Evolutionary conservation across 2,113 vertebrate species (phyloP).

Genomic region (Platichthys flesus): DNA sequence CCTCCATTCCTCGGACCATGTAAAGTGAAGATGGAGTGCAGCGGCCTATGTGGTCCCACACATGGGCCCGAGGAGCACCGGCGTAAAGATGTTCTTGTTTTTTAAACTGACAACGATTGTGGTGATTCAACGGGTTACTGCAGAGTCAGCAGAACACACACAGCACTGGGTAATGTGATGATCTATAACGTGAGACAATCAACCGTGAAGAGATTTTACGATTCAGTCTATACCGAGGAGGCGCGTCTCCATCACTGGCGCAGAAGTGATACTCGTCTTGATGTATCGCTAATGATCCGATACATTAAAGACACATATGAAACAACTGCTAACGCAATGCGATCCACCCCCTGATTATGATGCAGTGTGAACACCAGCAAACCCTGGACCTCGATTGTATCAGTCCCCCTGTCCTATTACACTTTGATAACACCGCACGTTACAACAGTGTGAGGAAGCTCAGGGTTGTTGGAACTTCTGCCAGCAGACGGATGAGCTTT

Average conservation of each 20-base stretch:
- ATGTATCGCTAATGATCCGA: neutral
- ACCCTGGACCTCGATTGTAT: neutral
- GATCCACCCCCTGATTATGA: neutral
- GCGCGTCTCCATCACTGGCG: neutral
- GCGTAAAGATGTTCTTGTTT: slow-evolving; percentile 2
- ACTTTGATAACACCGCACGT: neutral
- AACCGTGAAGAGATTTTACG: neutral
- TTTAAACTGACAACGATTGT: neutral
- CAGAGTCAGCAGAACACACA: neutral
- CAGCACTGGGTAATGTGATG: neutral
- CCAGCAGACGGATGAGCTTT: neutral
- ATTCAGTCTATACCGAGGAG: neutral
- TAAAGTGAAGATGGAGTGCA: slow-evolving; percentile 53
- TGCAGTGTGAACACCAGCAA: neutral
- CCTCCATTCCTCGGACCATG: slow-evolving; percentile 68
- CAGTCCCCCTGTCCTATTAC: neutral
- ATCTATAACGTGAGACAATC: neutral
- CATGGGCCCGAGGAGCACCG: slow-evolving; percentile 33
- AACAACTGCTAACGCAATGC: neutral
- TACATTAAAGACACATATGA: neutral
- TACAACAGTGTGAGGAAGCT: neutral
- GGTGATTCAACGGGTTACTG: neutral
- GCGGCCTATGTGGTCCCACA: slow-evolving; percentile 59
- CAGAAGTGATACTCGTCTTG: neutral
- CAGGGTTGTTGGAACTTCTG: neutral